Conservation (phyloP, 2,797 vertebrate species). For the Clarias laeviceps region DNA sequence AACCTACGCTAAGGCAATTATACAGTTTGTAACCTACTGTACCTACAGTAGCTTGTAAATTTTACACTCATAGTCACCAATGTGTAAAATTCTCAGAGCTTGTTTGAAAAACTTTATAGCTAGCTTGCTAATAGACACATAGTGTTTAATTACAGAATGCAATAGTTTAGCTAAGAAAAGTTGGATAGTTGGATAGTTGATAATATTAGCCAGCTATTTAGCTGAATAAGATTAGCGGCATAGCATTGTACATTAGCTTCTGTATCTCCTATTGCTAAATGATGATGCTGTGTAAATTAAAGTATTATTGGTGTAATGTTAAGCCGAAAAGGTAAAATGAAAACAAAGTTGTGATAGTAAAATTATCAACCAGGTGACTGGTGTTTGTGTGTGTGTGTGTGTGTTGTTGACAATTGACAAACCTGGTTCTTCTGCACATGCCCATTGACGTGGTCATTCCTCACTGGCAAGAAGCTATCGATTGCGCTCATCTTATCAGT, state of each 20-base stretch:
- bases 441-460: constrained; percentile 72
- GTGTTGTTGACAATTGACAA: not conserved
- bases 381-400: constrained; percentile 11
- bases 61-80: not conserved
- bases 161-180: not conserved
- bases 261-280: not conserved
- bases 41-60: not conserved
- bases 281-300: not conserved
- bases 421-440: constrained; percentile 78
- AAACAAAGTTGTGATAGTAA: not conserved
- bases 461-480: constrained; percentile 74
- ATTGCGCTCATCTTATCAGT: constrained; percentile 83
- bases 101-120: not conserved
- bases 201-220: not conserved
- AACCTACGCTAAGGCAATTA: too few species aligned
- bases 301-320: not conserved
- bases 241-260: too few species aligned
- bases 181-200: not conserved
- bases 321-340: not conserved
- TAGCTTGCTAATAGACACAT: not conserved
- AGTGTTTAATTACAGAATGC: not conserved
- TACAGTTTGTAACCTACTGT: not conserved
- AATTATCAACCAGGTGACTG: not conserved
- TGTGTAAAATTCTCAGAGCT: not conserved
- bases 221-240: too few species aligned